A percentile compares a stretch with the other conserved stretches of the same genome.
These are phyloP conservation scores for Sminthurinus aureus DNA, from an alignment of 2,888 invertebrate genomes.

Conservation along the genomic window DNA sequence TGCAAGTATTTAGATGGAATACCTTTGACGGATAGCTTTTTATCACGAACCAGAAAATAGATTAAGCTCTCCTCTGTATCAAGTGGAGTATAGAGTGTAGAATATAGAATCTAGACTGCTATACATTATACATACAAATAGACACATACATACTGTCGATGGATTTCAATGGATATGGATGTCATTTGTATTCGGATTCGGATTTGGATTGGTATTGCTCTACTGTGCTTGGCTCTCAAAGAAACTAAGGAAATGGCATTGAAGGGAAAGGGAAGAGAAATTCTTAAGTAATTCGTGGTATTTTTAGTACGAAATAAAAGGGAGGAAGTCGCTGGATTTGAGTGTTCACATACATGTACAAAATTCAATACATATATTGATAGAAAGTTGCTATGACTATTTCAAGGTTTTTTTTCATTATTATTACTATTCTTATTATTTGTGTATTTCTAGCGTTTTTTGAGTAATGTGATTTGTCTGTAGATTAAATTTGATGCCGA, in stretches of 20 bases:
- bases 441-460: background rate
- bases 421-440: background rate
- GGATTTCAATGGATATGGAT: background rate
- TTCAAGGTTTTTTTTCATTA: background rate
- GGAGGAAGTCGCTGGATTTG: background rate
- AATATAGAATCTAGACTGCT: background rate
- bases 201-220: background rate
- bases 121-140: too few species aligned
- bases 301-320: background rate
- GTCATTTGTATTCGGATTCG: constrained; percentile 1
- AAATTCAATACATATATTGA: background rate
- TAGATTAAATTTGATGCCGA: constrained; percentile 23
- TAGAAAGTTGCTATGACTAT: background rate
- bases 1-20: background rate
- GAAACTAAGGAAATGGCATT: background rate
- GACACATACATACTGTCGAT: background rate
- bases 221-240: background rate
- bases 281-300: background rate
- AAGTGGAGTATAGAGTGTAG: too few species aligned
- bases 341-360: background rate
- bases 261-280: background rate
- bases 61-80: background rate
- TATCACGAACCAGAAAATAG: background rate
- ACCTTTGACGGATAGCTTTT: background rate
- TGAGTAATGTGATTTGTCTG: constrained; percentile 19